Evolutionary conservation across 2,113 vertebrate genomes (phyloP).

Genomic region (Coregonus clupeaformis): DNA sequence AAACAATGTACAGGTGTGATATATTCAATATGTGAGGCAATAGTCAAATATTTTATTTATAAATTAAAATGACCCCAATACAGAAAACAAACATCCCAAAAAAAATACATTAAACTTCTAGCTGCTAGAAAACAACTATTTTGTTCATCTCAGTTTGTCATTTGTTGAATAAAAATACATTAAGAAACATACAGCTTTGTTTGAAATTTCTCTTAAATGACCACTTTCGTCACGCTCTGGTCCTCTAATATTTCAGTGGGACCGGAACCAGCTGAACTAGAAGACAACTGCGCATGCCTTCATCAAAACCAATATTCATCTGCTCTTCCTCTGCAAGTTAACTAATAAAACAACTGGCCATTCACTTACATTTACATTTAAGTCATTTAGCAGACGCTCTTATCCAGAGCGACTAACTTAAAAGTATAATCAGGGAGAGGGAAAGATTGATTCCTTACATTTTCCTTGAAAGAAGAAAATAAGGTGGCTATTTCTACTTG

Average conservation of each 20-base stretch:
- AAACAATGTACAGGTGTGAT: not conserved
- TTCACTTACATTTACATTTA: too few species aligned
- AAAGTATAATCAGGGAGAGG: not conserved
- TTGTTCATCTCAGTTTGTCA: conserved; percentile 56
- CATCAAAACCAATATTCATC: not conserved
- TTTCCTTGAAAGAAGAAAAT: not conserved
- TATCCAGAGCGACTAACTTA: too few species aligned
- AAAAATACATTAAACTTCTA: conserved; percentile 71
- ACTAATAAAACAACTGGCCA: not conserved
- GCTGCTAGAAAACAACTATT: conserved; percentile 66
- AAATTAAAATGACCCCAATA: conserved; percentile 69
- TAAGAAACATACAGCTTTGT: conserved; percentile 62
- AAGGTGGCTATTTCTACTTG: not conserved
- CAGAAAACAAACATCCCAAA: conserved; percentile 57
- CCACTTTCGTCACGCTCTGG: not conserved
- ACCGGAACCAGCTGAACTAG: not conserved
- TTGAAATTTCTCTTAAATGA: conserved; percentile 35
- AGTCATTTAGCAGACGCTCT: too few species aligned
- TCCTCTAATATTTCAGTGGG: not conserved
- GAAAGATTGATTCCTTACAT: not conserved
- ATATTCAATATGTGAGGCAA: not conserved
- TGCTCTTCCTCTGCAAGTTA: not conserved
- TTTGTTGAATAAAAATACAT: conserved; percentile 70
- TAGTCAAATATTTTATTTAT: conserved; percentile 72
- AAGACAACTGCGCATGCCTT: not conserved